phyloP scores from a whole-genome alignment of 1,140 invertebrate species.

The Mesaphorura yosii region DNA sequence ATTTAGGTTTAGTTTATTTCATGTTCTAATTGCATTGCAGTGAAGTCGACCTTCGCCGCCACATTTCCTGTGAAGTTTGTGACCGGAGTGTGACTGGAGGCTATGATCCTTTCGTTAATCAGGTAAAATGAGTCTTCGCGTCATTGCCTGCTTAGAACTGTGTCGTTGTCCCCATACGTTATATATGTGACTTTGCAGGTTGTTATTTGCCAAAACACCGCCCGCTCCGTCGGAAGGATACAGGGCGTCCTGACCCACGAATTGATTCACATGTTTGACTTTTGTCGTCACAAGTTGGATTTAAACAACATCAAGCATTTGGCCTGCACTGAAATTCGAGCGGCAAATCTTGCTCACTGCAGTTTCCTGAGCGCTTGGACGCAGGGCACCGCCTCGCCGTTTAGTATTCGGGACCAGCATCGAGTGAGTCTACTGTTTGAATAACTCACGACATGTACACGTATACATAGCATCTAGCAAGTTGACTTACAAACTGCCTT shows the following conservation, averaged over 20 bases:
- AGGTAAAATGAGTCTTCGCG: conserved; percentile 42
- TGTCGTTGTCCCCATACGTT: conserved; percentile 13
- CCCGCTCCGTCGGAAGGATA: conserved; percentile 49
- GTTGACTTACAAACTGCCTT: neutral
- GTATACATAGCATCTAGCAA: too few relatives aligned
- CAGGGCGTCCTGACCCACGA: conserved; percentile 78
- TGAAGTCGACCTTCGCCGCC: conserved; percentile 65
- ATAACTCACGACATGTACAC: too few relatives aligned
- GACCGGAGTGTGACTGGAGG: conserved; percentile 69
- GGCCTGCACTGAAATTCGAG: conserved; percentile 86
- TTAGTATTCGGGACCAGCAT: conserved; percentile 59
- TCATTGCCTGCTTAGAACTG: neutral
- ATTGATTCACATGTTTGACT: conserved; percentile 94
- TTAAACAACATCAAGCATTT: conserved; percentile 84
- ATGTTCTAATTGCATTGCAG: conserved; percentile 42
- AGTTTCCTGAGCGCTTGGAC: conserved; percentile 66
- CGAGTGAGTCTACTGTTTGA: conserved; percentile 47
- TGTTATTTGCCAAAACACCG: conserved; percentile 81
- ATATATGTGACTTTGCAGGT: conserved; percentile 47
- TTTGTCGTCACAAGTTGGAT: conserved; percentile 75
- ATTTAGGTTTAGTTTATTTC: neutral
- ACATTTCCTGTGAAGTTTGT: conserved; percentile 86
- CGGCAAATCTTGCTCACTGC: conserved; percentile 83
- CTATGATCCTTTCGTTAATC: conserved; percentile 78
- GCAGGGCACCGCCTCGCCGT: conserved; percentile 61